Conservation (phyloP, 2,888 invertebrate genomes). For the Cancer borealis region DNA sequence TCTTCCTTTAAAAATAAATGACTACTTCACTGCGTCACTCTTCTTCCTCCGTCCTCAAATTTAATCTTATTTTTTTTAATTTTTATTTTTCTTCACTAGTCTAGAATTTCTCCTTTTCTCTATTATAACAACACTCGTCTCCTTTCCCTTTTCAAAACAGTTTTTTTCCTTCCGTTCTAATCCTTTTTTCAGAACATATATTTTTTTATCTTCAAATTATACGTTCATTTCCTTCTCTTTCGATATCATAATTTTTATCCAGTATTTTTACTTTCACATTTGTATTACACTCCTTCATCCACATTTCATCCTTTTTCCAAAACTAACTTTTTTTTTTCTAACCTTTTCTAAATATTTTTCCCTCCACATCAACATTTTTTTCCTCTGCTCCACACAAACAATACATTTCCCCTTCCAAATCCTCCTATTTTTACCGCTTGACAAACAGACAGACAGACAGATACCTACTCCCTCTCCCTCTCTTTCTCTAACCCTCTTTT, state of each 20-base stretch:
- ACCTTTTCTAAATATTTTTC: background rate
- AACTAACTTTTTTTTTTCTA: background rate
- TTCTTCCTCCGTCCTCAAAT: too few species aligned
- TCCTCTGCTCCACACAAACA: background rate
- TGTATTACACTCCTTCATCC: background rate
- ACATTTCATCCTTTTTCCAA: background rate
- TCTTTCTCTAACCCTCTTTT: conserved; percentile 4
- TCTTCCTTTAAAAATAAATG: too few species aligned
- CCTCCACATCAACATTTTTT: background rate
- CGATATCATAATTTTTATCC: background rate
- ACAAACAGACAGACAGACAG: background rate
- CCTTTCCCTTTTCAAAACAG: too few species aligned
- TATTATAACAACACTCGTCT: too few species aligned
- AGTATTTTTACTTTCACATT: background rate
- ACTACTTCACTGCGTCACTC: too few species aligned
- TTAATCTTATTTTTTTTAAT: too few species aligned
- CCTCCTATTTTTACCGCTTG: background rate
- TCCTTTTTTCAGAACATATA: background rate
- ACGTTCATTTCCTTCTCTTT: too few species aligned
- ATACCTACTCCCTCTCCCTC: conserved; percentile 1
- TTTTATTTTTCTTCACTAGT: too few species aligned
- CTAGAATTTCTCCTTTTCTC: too few species aligned
- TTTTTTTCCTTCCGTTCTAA: background rate
- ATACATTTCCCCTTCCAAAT: background rate
- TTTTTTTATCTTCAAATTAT: background rate